phyloP scores from a whole-genome alignment of 2,888 invertebrate genomes.

The Cephus rjabovi region DNA sequence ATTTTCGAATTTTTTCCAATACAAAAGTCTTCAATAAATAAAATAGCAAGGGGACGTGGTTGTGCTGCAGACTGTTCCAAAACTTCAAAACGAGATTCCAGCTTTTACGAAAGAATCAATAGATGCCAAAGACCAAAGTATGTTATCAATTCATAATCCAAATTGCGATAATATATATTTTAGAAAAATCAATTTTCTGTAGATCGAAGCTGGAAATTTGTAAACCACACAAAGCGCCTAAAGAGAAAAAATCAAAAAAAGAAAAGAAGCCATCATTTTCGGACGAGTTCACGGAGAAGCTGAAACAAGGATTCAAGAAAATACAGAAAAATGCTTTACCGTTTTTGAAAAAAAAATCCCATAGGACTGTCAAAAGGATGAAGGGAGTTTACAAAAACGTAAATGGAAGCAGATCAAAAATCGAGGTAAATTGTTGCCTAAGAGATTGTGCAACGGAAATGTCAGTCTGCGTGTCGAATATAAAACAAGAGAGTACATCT shows the following conservation, averaged over 20 bases:
- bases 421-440: constrained; percentile 11
- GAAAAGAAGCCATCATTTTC: constrained; percentile 1
- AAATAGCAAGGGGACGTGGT: not conserved
- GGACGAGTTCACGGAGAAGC: not conserved
- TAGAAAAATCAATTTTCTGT: not conserved
- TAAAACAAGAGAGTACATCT: not conserved
- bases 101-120: not conserved
- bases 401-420: constrained; percentile 7
- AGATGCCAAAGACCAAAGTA: not conserved
- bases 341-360: constrained; percentile 11
- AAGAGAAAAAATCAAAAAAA: not conserved
- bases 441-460: constrained; percentile 20
- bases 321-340: not conserved
- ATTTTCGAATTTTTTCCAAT: not conserved
- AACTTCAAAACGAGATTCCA: not conserved
- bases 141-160: not conserved
- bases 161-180: not conserved
- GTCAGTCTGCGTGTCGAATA: constrained; percentile 8
- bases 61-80: not conserved
- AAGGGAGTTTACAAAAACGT: constrained; percentile 7
- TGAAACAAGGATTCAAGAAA: not conserved
- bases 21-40: not conserved
- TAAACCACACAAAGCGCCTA: not conserved
- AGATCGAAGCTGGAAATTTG: constrained; percentile 1
- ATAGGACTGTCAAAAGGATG: not conserved